A percentile compares a stretch with the other conserved stretches of the same genome.
Evolutionary conservation across 2,113 vertebrate genomes (phyloP).

Genomic region (Orthonyx spaldingii): DNA sequence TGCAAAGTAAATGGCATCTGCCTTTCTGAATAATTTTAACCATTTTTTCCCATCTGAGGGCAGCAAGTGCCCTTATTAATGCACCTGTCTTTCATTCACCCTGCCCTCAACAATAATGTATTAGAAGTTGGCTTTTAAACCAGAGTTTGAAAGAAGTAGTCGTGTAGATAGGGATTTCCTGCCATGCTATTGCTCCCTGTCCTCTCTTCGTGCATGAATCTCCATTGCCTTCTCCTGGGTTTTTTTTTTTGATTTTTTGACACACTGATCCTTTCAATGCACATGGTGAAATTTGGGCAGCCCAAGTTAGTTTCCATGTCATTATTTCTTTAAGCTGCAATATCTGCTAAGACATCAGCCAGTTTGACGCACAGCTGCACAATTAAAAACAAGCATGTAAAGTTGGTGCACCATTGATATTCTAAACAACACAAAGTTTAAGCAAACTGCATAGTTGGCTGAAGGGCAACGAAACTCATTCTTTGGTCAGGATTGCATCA

Average conservation of each 20-base stretch:
- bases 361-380: background rate
- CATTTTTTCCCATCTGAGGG: background rate
- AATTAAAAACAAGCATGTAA: background rate
- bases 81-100: background rate
- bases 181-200: background rate
- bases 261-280: background rate
- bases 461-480: background rate
- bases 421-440: slow-evolving; percentile 1
- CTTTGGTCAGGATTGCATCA: slow-evolving; percentile 4
- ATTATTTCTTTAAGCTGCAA: background rate
- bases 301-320: background rate
- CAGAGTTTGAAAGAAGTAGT: background rate
- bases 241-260: background rate
- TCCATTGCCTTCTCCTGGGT: background rate
- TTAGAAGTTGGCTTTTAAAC: background rate
- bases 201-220: background rate
- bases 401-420: background rate
- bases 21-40: background rate
- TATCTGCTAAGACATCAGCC: background rate
- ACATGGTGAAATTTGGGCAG: background rate
- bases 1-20: background rate
- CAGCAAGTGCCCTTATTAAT: background rate
- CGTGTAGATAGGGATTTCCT: background rate
- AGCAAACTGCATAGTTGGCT: background rate
- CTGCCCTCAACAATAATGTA: background rate